These are phyloP conservation scores for Ceratosolen fusciceps DNA, from an alignment of 1,140 invertebrate species.

Conservation along the genomic window DNA sequence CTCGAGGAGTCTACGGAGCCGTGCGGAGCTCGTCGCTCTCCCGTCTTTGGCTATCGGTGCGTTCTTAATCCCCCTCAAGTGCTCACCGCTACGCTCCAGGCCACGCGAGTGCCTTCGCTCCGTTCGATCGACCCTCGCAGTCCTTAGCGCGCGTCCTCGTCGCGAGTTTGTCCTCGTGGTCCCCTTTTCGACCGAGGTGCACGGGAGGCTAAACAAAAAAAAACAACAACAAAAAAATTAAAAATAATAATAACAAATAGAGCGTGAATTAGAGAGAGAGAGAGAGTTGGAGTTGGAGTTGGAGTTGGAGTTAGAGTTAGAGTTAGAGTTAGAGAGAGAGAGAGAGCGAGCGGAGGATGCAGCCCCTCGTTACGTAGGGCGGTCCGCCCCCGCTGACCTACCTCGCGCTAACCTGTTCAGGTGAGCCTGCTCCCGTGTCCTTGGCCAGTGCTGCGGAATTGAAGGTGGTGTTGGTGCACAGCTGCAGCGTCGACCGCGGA, in stretches of 20 bases:
- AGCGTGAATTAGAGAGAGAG: not conserved
- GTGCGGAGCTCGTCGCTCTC: conserved; percentile 27
- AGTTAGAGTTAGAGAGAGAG: too few species aligned
- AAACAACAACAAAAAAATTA: too few species aligned
- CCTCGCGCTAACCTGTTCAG: conserved; percentile 14
- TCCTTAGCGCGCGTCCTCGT: not conserved
- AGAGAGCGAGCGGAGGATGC: not conserved
- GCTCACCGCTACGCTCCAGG: not conserved
- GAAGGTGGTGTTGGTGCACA: not conserved
- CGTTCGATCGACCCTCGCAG: not conserved
- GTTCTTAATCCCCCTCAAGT: not conserved
- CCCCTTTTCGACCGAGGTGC: too few species aligned
- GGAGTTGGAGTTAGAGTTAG: too few species aligned
- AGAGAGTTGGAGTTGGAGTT: too few species aligned
- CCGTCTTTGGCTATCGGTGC: not conserved
- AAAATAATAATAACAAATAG: too few species aligned
- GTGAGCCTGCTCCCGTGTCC: not conserved
- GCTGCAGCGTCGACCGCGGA: conserved; percentile 44
- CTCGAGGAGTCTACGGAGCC: conserved; percentile 37
- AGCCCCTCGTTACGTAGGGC: not conserved
- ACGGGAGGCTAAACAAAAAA: too few species aligned
- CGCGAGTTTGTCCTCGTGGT: not conserved
- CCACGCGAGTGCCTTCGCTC: not conserved
- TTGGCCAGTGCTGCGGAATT: not conserved
- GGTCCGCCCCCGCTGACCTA: conserved; percentile 1